phyloP scores from a whole-genome alignment of 2,797 vertebrate genomes.

The Megalops cyprinoides region DNA sequence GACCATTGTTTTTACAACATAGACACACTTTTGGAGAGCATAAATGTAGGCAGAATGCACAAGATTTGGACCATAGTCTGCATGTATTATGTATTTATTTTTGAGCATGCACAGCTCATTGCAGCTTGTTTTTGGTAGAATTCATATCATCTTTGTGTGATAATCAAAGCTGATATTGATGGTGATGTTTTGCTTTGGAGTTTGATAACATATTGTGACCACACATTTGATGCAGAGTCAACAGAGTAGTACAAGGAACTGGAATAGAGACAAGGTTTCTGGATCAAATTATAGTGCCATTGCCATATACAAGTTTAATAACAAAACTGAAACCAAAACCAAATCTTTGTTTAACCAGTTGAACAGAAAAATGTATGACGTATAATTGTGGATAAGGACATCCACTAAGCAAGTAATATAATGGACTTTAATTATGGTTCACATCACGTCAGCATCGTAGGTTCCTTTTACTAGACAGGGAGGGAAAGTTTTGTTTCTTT shows the following conservation, averaged over 20 bases:
- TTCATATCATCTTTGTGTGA: conserved; percentile 13
- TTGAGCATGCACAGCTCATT: too few species aligned
- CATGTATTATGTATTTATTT: too few species aligned
- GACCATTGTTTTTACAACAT: too few species aligned
- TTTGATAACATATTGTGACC: background rate
- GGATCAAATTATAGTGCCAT: background rate
- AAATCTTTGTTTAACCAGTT: background rate
- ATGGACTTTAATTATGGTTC: background rate
- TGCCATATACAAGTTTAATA: background rate
- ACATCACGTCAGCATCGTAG: background rate
- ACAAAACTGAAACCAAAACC: too few species aligned
- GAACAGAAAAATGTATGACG: background rate
- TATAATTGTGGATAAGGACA: background rate
- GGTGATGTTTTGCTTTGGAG: background rate
- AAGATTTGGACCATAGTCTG: too few species aligned
- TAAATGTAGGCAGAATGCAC: too few species aligned
- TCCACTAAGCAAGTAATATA: background rate
- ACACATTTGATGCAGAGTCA: background rate
- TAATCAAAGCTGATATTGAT: conserved; percentile 8
- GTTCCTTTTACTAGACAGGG: background rate
- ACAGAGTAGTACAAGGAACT: background rate
- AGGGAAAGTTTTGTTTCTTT: background rate
- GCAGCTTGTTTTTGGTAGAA: too few species aligned
- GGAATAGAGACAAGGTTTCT: background rate
- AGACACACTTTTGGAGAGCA: too few species aligned